A percentile compares a stretch with the other conserved stretches of the same genome.
phyloP scores from a whole-genome alignment of 2,888 invertebrate species.

The Halictus quadricinctus region DNA sequence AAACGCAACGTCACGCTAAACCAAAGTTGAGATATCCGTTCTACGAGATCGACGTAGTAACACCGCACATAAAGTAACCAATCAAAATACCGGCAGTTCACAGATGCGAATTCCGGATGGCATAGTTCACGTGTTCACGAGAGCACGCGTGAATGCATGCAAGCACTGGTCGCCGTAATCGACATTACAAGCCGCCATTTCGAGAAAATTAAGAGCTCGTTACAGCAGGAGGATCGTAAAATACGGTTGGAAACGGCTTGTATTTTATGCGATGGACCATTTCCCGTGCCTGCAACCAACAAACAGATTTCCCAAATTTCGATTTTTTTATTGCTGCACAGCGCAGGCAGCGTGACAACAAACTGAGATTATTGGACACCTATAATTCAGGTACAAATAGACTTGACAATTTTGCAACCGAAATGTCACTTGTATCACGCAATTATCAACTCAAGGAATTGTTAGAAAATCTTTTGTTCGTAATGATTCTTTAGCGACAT shows the following conservation, averaged over 20 bases:
- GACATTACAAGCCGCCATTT: conserved; percentile 31
- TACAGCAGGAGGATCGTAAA: conserved; percentile 53
- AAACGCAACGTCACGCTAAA: too few species aligned
- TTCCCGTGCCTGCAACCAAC: not conserved
- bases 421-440: too few species aligned
- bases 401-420: not conserved
- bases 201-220: conserved; percentile 64
- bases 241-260: conserved; percentile 50
- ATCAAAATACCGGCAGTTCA: conserved; percentile 34
- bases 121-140: conserved; percentile 4
- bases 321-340: too few species aligned
- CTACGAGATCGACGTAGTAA: not conserved
- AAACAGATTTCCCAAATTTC: not conserved
- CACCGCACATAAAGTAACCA: conserved; percentile 24
- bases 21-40: not conserved
- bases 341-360: too few species aligned
- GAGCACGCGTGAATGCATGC: not conserved
- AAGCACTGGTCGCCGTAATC: conserved; percentile 33
- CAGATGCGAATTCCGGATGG: not conserved
- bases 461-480: too few species aligned
- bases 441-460: too few species aligned
- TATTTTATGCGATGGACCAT: conserved; percentile 56
- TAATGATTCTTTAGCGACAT: too few species aligned
- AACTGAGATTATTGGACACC: not conserved
- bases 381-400: not conserved